phyloP scores from a whole-genome alignment of 37 sponge, comb jelly and placozoan genomes.

The Bolinopsis microptera region DNA sequence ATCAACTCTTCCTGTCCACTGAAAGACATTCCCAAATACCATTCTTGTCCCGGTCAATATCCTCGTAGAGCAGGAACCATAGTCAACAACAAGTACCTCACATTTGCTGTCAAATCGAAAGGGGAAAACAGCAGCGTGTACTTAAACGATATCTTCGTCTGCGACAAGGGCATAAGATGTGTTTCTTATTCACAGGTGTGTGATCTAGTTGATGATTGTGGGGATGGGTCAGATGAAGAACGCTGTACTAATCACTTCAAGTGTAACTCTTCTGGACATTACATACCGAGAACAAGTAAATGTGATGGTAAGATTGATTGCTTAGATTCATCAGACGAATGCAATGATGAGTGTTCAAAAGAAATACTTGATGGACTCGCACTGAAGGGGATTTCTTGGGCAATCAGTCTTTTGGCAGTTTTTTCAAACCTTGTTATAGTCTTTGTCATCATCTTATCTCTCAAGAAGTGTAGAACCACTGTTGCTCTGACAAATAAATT shows the following conservation, averaged over 20 bases:
- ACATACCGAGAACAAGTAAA: neutral
- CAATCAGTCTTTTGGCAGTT: neutral
- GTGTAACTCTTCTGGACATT: neutral
- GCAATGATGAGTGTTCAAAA: neutral
- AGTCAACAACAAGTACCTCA: neutral
- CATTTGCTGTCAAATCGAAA: neutral
- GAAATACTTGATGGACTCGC: neutral
- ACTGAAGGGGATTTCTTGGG: neutral
- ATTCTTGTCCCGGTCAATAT: neutral
- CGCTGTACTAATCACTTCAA: neutral
- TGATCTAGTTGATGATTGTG: conserved; percentile 16
- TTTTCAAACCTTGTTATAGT: neutral
- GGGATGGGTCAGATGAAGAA: neutral
- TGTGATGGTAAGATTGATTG: conserved; percentile 5
- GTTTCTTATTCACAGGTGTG: neutral
- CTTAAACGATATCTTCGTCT: neutral
- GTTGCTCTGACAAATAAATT: neutral
- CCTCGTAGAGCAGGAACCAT: neutral
- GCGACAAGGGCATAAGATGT: neutral
- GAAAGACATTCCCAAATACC: neutral
- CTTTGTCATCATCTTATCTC: neutral
- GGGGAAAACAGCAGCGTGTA: neutral
- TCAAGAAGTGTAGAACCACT: neutral
- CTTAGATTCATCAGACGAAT: neutral
- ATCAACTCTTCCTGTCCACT: neutral